phyloP scores from a whole-genome alignment of 2,888 invertebrate species.

The Acanthosepion pharaonis region DNA sequence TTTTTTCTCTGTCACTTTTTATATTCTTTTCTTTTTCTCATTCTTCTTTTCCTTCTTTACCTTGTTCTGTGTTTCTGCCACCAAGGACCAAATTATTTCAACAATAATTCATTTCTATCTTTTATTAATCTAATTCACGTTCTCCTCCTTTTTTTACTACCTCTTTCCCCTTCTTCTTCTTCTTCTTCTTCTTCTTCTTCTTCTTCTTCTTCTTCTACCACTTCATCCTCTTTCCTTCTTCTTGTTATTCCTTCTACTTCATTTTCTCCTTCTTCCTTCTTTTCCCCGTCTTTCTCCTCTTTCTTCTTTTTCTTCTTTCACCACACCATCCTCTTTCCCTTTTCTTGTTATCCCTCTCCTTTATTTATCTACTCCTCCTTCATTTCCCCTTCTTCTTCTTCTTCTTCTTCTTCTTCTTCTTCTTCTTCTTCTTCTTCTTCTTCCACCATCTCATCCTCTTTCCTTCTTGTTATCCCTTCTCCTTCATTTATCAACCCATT shows the following conservation, averaged over 20 bases:
- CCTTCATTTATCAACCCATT: neutral
- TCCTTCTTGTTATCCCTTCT: neutral
- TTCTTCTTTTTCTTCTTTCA: neutral
- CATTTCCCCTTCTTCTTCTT: no score
- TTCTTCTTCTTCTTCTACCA: neutral
- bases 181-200: neutral
- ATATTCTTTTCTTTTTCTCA: neutral
- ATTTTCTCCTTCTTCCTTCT: neutral
- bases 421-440: neutral
- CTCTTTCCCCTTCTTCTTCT: neutral
- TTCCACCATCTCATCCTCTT: neutral
- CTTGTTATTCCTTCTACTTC: neutral
- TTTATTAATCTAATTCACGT: neutral
- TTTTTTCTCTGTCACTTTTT: no score
- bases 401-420: neutral
- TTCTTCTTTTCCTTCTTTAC: neutral
- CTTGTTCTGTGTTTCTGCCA: neutral
- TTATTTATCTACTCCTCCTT: neutral
- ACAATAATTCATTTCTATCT: neutral
- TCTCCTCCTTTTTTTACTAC: no score
- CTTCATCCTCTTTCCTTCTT: neutral
- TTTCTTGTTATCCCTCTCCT: fast-evolving
- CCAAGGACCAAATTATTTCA: neutral
- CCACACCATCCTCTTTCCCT: neutral
- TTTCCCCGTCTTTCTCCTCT: no score